Evolutionary conservation across 2,113 vertebrate species (phyloP).

Genomic region (Oncorhynchus clarkii): DNA sequence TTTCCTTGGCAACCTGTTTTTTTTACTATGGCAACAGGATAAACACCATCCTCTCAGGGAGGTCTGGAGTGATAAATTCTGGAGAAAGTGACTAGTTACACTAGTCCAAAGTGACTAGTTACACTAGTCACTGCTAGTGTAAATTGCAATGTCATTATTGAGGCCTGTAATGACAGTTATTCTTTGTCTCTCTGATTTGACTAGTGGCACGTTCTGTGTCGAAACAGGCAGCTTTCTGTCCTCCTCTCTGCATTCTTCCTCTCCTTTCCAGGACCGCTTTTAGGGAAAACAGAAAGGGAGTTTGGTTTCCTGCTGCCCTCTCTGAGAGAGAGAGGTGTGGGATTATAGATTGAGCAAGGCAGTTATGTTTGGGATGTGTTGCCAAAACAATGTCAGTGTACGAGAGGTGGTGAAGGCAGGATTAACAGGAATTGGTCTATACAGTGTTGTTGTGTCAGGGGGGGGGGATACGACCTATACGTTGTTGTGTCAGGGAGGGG

Average conservation of each 20-base stretch:
- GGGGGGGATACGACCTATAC: no score
- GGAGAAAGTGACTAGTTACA: neutral
- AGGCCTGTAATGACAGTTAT: neutral
- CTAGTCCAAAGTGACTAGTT: no score
- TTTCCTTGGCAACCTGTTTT: neutral
- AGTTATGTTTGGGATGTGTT: constrained; percentile 11
- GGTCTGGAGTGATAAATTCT: neutral
- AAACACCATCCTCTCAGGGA: neutral
- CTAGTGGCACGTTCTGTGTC: neutral
- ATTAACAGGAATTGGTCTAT: neutral
- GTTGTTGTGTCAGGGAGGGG: no score
- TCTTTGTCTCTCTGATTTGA: neutral
- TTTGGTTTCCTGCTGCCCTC: no score
- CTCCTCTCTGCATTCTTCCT: neutral
- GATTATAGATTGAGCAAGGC: constrained; percentile 7
- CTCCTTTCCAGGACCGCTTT: neutral
- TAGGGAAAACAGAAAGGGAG: no score
- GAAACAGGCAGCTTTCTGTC: constrained; percentile 1
- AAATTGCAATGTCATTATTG: neutral
- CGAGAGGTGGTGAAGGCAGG: neutral
- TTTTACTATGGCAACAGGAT: neutral
- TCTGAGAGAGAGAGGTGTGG: constrained; percentile 8
- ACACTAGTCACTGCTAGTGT: no score
- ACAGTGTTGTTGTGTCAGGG: no score
- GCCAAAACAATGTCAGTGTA: constrained; percentile 26